A percentile compares a stretch with the other conserved stretches of the same genome.
phyloP scores from a whole-genome alignment of 2,113 vertebrate species.

The Trematomus loennbergii region DNA sequence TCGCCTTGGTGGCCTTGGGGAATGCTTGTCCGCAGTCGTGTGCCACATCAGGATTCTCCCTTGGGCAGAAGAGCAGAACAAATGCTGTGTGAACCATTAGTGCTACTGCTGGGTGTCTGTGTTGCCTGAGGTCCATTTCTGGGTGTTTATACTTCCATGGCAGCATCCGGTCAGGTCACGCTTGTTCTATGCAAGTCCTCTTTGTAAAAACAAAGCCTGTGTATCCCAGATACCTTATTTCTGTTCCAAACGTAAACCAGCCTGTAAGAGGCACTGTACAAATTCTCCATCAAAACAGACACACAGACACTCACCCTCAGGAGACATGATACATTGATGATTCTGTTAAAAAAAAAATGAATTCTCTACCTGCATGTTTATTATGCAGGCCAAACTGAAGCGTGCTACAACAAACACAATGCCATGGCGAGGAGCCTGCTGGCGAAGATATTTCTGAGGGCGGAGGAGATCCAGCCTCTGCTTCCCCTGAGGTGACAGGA shows the following conservation, averaged over 20 bases:
- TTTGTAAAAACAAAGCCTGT: background rate
- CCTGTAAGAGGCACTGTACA: conserved; percentile 24
- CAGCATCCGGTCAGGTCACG: background rate
- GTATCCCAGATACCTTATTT: conserved; percentile 24
- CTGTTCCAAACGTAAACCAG: conserved; percentile 35
- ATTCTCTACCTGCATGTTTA: conserved; percentile 10
- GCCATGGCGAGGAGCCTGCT: conserved; percentile 7
- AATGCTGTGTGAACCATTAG: conserved; percentile 1
- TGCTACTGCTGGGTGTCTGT: conserved; percentile 10
- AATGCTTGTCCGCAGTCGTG: conserved; percentile 19
- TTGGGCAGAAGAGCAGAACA: conserved; percentile 11
- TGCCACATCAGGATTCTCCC: conserved; percentile 26
- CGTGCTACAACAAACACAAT: conserved; percentile 20
- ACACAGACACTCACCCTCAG: background rate
- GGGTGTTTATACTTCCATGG: conserved; percentile 21
- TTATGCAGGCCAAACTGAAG: conserved; percentile 1
- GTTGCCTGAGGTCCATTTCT: conserved; percentile 27
- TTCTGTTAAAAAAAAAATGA: background rate
- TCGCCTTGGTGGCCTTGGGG: conserved; percentile 12
- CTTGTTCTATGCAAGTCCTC: conserved; percentile 2
- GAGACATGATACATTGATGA: background rate
- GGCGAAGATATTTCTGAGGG: conserved; percentile 14
- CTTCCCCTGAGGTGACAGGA: conserved; percentile 28
- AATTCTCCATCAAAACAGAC: conserved; percentile 25
- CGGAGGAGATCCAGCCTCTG: conserved; percentile 4